phyloP scores from a whole-genome alignment of 2,888 invertebrate genomes.

The Branchellion lobata region DNA sequence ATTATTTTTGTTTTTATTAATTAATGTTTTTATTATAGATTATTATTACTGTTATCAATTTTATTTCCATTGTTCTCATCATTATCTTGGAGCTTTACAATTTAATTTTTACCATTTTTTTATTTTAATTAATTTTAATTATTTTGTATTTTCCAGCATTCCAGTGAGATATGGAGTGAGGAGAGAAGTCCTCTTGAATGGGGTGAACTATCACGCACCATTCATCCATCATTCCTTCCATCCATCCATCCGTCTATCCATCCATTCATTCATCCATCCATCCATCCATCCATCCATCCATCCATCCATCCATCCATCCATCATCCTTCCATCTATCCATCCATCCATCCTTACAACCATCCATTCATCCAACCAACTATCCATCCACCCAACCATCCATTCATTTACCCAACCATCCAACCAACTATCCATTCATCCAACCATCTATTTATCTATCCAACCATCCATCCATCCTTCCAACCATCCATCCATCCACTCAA shows the following conservation, averaged over 20 bases:
- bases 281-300: constrained; percentile 2
- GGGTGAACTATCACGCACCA: constrained; percentile 25
- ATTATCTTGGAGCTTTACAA: too few species aligned
- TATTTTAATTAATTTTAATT: background rate
- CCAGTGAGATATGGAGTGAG: constrained; percentile 46
- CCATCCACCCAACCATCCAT: background rate
- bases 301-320: too few species aligned
- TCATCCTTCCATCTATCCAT: background rate
- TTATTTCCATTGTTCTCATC: background rate
- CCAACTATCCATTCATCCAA: background rate
- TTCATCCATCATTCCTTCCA: constrained; percentile 7
- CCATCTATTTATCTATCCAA: background rate
- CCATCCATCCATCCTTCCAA: background rate
- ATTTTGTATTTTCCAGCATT: constrained; percentile 28
- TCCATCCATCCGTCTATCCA: background rate
- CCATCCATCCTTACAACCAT: too few species aligned
- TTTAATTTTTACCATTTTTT: background rate
- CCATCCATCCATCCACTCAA: constrained; percentile 1
- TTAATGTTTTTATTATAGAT: too few species aligned
- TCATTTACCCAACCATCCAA: background rate
- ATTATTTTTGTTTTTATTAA: too few species aligned
- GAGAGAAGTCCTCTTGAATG: constrained; percentile 46
- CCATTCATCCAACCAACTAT: too few species aligned
- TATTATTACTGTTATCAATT: background rate
- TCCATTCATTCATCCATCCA: background rate